Conservation (phyloP, 1,140 invertebrate species). For the Tigriopus japonicus region DNA sequence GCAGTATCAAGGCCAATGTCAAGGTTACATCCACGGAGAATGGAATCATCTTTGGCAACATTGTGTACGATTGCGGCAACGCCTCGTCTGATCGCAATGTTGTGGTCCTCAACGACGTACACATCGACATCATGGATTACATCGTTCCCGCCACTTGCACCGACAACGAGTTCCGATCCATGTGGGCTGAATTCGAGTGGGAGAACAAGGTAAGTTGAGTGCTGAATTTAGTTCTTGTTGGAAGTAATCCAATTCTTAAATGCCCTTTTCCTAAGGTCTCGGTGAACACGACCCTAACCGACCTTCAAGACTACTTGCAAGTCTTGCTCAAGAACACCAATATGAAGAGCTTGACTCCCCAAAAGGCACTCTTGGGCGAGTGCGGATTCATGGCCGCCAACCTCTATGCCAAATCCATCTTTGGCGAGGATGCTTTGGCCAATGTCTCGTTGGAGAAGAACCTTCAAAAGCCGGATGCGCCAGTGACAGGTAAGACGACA, state of each 20-base stretch:
- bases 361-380: conserved; percentile 79
- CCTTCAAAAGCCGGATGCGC: conserved; percentile 57
- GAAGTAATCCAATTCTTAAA: too few species aligned
- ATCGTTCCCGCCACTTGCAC: conserved; percentile 91
- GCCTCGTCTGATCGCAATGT: conserved; percentile 85
- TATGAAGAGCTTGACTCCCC: conserved; percentile 95
- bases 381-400: conserved; percentile 99
- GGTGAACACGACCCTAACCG: conserved; percentile 82
- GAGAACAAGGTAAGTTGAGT: conserved; percentile 89
- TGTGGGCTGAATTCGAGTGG: conserved; percentile 99
- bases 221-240: too few species aligned
- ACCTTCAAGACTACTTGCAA: conserved; percentile 77
- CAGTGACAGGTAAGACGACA: conserved; percentile 70
- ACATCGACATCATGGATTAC: conserved; percentile 99
- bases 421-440: conserved; percentile 94
- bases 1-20: conserved; percentile 92
- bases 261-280: conserved; percentile 40
- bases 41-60: conserved; percentile 98
- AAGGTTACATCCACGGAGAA: conserved; percentile 94
- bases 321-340: conserved; percentile 88
- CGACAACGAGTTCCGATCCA: conserved; percentile 86
- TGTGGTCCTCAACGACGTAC: conserved; percentile 95
- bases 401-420: conserved; percentile 95
- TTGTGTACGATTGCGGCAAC: conserved; percentile 88
- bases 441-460: conserved; percentile 97